Conservation (phyloP, 1,140 invertebrate species). For the Onthophagus taurus region DNA sequence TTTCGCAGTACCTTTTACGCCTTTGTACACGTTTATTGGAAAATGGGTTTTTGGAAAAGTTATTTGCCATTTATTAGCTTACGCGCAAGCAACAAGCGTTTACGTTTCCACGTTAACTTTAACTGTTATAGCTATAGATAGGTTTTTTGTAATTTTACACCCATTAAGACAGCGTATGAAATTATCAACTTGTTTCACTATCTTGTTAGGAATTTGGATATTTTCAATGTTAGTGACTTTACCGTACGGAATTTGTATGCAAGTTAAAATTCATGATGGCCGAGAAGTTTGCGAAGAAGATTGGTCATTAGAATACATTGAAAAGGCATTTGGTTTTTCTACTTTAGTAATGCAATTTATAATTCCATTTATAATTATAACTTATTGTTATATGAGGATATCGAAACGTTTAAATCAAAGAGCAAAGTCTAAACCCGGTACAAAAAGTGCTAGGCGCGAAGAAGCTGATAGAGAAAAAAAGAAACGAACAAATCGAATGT, state of each 20-base stretch:
- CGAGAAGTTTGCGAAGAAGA: constrained; percentile 68
- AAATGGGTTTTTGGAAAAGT: constrained; percentile 81
- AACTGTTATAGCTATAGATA: constrained; percentile 91
- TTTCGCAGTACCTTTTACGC: constrained; percentile 86
- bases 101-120: constrained; percentile 93
- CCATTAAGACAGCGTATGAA: constrained; percentile 90
- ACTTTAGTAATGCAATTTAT: constrained; percentile 86
- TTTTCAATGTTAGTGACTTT: constrained; percentile 76
- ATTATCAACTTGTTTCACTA: constrained; percentile 62
- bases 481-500: constrained; percentile 80
- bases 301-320: constrained; percentile 68
- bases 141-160: constrained; percentile 92
- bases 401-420: constrained; percentile 74
- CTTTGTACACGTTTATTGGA: constrained; percentile 78
- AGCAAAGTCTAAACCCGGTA: constrained; percentile 63
- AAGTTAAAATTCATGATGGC: constrained; percentile 19
- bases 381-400: constrained; percentile 84
- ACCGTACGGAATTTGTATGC: constrained; percentile 84
- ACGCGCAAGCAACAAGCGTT: constrained; percentile 81
- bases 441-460: constrained; percentile 63
- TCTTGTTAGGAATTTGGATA: constrained; percentile 84
- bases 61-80: constrained; percentile 83
- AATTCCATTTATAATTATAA: constrained; percentile 88
- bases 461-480: constrained; percentile 62
- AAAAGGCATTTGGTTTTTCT: constrained; percentile 70